Evolutionary conservation across 1,140 invertebrate genomes (phyloP).

Genomic region (Coelopa frigida): DNA sequence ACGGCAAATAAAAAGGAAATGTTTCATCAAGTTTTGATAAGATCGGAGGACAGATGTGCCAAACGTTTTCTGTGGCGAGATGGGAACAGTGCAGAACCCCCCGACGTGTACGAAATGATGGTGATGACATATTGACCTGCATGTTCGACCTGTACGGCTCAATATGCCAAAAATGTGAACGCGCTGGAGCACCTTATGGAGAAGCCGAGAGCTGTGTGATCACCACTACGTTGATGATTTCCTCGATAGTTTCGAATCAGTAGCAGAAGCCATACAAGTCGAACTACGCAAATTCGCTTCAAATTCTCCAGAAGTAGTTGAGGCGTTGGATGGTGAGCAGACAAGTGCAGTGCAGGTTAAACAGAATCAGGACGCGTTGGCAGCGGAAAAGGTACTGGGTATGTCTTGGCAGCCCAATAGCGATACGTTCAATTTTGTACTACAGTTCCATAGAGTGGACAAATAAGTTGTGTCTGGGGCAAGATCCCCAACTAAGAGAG

Average conservation of each 20-base stretch:
- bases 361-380: too few relatives aligned
- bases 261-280: constrained; percentile 18
- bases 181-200: constrained; percentile 16
- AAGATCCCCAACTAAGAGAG: constrained; percentile 26
- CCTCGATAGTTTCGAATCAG: constrained; percentile 26
- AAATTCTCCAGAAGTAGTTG: too few relatives aligned
- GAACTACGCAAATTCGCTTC: too few relatives aligned
- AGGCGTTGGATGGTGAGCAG: too few relatives aligned
- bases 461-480: constrained; percentile 4
- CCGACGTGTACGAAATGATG: constrained; percentile 6
- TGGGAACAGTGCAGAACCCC: too few relatives aligned
- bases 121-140: constrained; percentile 9
- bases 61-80: constrained; percentile 15
- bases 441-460: constrained; percentile 9
- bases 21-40: constrained; percentile 10
- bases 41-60: constrained; percentile 2
- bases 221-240: constrained; percentile 42
- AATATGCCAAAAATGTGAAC: constrained; percentile 19
- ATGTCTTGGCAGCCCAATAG: constrained; percentile 11
- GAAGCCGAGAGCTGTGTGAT: constrained; percentile 21
- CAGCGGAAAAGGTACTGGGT: constrained; percentile 12
- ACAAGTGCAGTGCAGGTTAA: too few relatives aligned
- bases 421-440: constrained; percentile 13
- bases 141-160: constrained; percentile 7
- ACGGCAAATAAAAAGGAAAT: constrained; percentile 10